These are phyloP conservation scores for Dendrolimus punctatus DNA, from an alignment of 1,140 invertebrate species.

Conservation along the genomic window DNA sequence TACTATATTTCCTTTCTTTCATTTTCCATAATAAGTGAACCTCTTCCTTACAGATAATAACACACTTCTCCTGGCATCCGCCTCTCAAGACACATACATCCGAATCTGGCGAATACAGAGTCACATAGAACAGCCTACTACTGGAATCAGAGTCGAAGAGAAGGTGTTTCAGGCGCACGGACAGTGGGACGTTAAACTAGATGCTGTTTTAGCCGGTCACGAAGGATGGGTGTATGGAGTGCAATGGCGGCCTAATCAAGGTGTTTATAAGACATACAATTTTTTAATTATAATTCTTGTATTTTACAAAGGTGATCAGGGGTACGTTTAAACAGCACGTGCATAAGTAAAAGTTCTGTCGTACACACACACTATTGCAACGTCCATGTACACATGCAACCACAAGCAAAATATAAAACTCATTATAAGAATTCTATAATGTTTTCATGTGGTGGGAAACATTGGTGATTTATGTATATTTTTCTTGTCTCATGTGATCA, in stretches of 20 bases:
- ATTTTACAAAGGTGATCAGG: no score
- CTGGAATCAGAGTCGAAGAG: slow-evolving; percentile 75
- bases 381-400: no score
- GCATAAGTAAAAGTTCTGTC: no score
- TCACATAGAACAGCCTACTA: slow-evolving; percentile 22
- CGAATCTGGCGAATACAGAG: slow-evolving; percentile 85
- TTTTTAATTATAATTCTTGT: background rate
- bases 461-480: no score
- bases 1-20: no score
- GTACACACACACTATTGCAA: no score
- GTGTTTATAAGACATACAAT: slow-evolving; percentile 9
- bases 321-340: no score
- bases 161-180: slow-evolving; percentile 71
- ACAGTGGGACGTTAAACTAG: slow-evolving; percentile 77
- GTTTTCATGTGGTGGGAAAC: no score
- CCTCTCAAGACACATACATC: slow-evolving; percentile 90
- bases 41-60: slow-evolving; percentile 60
- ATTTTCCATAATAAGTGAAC: no score
- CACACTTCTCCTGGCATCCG: slow-evolving; percentile 84
- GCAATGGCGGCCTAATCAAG: slow-evolving; percentile 79
- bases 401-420: no score
- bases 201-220: slow-evolving; percentile 92
- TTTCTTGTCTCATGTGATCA: no score
- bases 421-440: no score
- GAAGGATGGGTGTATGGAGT: slow-evolving; percentile 96